Percentiles rank a stretch among this genome's conserved stretches.
Conservation (phyloP, 2,113 vertebrate species). For the Candoia aspera region DNA sequence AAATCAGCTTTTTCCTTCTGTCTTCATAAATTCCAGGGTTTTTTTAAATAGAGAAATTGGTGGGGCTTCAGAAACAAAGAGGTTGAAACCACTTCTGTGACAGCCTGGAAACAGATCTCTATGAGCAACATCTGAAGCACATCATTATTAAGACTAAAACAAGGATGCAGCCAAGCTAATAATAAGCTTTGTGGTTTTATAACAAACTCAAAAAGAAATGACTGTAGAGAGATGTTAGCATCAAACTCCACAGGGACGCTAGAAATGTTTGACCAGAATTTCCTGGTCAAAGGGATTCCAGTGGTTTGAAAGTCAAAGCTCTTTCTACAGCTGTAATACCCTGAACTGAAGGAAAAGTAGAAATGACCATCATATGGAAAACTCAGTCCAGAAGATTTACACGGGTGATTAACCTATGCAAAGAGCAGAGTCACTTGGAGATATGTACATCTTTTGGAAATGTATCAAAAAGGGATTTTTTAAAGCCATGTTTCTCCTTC, state of each 20-base stretch:
- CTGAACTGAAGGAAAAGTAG: background rate
- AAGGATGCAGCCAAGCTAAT: background rate
- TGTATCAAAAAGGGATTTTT: background rate
- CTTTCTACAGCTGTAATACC: background rate
- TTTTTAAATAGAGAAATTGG: background rate
- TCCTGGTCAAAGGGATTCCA: background rate
- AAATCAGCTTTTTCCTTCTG: background rate
- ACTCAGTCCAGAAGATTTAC: background rate
- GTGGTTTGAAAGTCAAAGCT: background rate
- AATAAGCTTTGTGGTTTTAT: background rate
- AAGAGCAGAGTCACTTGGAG: background rate
- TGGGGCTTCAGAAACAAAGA: background rate
- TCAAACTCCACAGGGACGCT: background rate
- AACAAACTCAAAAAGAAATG: background rate
- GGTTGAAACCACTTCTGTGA: background rate
- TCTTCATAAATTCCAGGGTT: background rate
- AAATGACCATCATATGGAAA: no score
- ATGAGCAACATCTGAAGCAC: background rate
- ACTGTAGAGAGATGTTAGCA: background rate
- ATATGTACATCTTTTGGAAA: background rate
- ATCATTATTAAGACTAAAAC: background rate
- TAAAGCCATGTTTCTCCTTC: background rate
- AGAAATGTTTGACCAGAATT: background rate
- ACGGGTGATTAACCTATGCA: background rate
- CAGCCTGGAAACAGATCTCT: background rate